These are phyloP conservation scores for Micrasema longulum DNA, from an alignment of 1,140 invertebrate species.

Conservation along the genomic window DNA sequence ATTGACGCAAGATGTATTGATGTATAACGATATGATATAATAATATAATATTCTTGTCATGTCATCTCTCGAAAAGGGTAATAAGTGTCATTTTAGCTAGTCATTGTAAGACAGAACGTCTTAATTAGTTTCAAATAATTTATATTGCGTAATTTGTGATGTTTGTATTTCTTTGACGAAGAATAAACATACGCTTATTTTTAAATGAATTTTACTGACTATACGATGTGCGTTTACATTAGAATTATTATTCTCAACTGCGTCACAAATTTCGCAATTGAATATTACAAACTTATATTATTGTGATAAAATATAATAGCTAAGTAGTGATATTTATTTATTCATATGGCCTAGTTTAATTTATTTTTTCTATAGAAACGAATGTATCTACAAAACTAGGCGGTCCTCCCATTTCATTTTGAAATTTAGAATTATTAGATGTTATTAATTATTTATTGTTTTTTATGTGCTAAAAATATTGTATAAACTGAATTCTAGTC, in stretches of 20 bases:
- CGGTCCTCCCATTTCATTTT: too few relatives aligned
- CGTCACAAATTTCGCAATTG: slow-evolving; percentile 26
- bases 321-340: slow-evolving; percentile 22
- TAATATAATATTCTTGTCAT: slow-evolving; percentile 18
- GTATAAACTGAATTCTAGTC: too few relatives aligned
- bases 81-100: slow-evolving; percentile 33
- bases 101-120: slow-evolving; percentile 16
- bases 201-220: too few relatives aligned
- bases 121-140: slow-evolving; percentile 4
- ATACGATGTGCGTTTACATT: too few relatives aligned
- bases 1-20: slow-evolving; percentile 24
- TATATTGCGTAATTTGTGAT: slow-evolving; percentile 21
- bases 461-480: too few relatives aligned
- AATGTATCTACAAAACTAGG: too few relatives aligned
- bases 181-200: too few relatives aligned
- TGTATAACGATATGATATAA: slow-evolving; percentile 36
- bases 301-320: slow-evolving; percentile 33
- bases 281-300: slow-evolving; percentile 29
- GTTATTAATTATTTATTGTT: too few relatives aligned
- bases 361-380: not conserved
- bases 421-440: too few relatives aligned
- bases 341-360: slow-evolving; percentile 29
- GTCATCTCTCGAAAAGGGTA: slow-evolving; percentile 35
- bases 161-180: not conserved
- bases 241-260: not conserved